phyloP scores from a whole-genome alignment of 2,113 vertebrate species.

The Mixornis gularis region DNA sequence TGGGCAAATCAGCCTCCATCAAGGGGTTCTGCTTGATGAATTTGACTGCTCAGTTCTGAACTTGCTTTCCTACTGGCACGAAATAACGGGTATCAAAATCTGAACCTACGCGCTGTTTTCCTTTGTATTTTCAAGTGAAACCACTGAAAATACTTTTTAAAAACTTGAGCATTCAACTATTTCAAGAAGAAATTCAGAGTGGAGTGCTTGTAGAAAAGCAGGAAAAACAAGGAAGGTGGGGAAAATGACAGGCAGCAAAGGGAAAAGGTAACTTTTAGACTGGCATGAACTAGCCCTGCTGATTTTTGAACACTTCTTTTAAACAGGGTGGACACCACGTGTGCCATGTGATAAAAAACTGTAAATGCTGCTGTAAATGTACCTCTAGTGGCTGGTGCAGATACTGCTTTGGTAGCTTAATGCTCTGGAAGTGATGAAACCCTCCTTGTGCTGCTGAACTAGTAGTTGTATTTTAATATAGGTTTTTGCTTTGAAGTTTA shows the following conservation, averaged over 20 bases:
- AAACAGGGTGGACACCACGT: not conserved
- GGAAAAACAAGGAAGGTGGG: not conserved
- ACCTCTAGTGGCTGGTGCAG: not conserved
- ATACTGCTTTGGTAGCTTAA: not conserved
- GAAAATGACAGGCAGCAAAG: not conserved
- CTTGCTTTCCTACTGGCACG: not conserved
- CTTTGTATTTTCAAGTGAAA: conserved; percentile 5
- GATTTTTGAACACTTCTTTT: not conserved
- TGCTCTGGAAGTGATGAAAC: not conserved
- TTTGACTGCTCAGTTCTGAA: conserved; percentile 22
- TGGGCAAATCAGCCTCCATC: not conserved
- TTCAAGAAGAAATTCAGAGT: not conserved
- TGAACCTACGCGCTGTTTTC: not conserved
- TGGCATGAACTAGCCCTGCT: not conserved
- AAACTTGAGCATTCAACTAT: not conserved
- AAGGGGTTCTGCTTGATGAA: not conserved
- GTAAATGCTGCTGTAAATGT: not conserved
- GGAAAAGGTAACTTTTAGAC: not conserved
- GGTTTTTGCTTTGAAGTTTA: not conserved
- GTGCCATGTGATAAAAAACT: not conserved
- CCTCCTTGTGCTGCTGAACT: not conserved
- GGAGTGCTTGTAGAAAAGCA: not conserved
- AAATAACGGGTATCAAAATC: not conserved
- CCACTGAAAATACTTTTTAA: not conserved
- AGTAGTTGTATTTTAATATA: not conserved